Percentiles rank a stretch among this genome's conserved stretches.
Evolutionary conservation across 2,113 vertebrate species (phyloP).

Genomic region (Sinocyclocheilus anshuiensis): DNA sequence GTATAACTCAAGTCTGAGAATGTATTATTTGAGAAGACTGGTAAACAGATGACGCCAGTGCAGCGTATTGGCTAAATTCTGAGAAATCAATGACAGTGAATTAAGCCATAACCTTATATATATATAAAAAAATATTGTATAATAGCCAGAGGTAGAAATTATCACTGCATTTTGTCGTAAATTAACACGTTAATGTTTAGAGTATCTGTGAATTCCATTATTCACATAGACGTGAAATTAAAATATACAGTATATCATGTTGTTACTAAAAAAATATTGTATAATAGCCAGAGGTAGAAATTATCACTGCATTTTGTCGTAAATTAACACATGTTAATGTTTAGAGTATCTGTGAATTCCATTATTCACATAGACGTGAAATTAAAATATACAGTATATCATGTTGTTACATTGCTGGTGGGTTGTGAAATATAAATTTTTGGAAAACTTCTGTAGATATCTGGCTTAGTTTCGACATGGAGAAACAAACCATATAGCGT

Average conservation of each 20-base stretch:
- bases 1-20: slow-evolving; percentile 1
- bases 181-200: slow-evolving; percentile 8
- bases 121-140: not conserved
- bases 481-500: slow-evolving; percentile 3
- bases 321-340: slow-evolving; percentile 7
- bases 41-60: not conserved
- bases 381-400: slow-evolving; percentile 19
- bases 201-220: slow-evolving; percentile 5
- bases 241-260: slow-evolving; percentile 18
- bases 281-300: not conserved
- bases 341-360: slow-evolving; percentile 13
- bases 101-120: not conserved
- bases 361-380: not conserved
- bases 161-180: not conserved
- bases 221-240: slow-evolving; percentile 5
- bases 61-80: not conserved
- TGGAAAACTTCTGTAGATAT: slow-evolving; percentile 5
- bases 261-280: not conserved
- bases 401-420: not conserved
- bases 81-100: slow-evolving; percentile 6
- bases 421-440: slow-evolving; percentile 7
- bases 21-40: not conserved
- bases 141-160: not conserved
- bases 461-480: not conserved
- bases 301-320: not conserved